Percentiles rank a stretch among this genome's conserved stretches.
These are phyloP conservation scores for Hoplodrina ambigua DNA, from an alignment of 2,888 invertebrate species.

Conservation along the genomic window DNA sequence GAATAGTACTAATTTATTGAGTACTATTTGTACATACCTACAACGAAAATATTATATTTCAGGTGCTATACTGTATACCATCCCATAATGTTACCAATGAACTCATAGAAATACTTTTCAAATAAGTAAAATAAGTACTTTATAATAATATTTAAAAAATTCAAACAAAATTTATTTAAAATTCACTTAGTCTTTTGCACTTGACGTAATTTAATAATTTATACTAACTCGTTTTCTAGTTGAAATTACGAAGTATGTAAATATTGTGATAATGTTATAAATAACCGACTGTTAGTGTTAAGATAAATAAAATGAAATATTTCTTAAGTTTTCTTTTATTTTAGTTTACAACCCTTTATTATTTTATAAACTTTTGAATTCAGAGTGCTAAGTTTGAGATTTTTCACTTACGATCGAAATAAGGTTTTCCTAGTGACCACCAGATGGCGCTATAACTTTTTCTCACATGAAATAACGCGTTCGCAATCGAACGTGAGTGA, in stretches of 20 bases:
- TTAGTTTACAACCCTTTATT: neutral
- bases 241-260: constrained; percentile 19
- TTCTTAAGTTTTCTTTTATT: constrained; percentile 7
- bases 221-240: constrained; percentile 20
- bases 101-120: constrained; percentile 32
- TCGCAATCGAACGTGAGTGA: too few species aligned
- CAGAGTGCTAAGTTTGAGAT: too few species aligned
- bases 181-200: constrained; percentile 36
- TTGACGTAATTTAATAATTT: constrained; percentile 21
- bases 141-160: constrained; percentile 32
- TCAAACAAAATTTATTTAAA: constrained; percentile 53
- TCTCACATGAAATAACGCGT: too few species aligned
- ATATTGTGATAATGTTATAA: constrained; percentile 65
- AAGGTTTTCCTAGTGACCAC: too few species aligned
- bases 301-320: constrained; percentile 34
- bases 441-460: too few species aligned
- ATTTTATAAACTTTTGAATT: too few species aligned
- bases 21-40: constrained; percentile 1
- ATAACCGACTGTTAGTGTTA: constrained; percentile 63
- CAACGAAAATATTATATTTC: constrained; percentile 10
- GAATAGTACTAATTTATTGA: neutral
- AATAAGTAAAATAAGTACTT: constrained; percentile 18
- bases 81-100: constrained; percentile 67
- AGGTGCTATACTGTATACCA: constrained; percentile 42
- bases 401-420: too few species aligned